Evolutionary conservation across 2,797 vertebrate genomes (phyloP), one percentile per base, ranked within the genome.

Genomic region (Rallus crepitans): DNA sequence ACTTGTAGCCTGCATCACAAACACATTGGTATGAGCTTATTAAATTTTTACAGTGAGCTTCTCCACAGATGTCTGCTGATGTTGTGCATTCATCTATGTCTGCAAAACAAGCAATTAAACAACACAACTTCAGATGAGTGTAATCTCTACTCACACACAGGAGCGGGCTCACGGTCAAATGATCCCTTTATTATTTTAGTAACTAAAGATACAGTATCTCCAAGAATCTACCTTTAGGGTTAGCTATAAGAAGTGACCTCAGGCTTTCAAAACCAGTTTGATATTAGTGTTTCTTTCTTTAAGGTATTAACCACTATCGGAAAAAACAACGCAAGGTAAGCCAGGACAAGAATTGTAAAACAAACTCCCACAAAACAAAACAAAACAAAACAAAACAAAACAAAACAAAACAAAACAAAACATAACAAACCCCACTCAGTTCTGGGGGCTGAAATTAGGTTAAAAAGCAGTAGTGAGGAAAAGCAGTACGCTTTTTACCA

Each of bases 11-110:
- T 4, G 87, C 42, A 9, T 99, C 98, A 5, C 99, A 99, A 89
- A 98, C 83, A 95, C 99, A 99, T n/a, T 98, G 96, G 1, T 98
- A 99, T 9, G 98, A 97, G 66, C 99, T 99, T 0, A 98, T 77
- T 31, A 98, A 97, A 95, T 99, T 99, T 87, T 95, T 96, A 96
- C 99, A 99, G 0, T 6, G 97, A 0, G 99, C 99, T 24, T 98
- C 98, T 93, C 99, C 99, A 77, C 99, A 99, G 91, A 99, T 98
- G 6, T 69, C 93, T 7, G 92, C 30, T 82, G 96, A 47, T 94
- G 96, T 97, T 35, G 77, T 47, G 42, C 99, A 99, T 97, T 99
- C 99, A 8, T 99, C 89, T 87, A 99, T 93, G 91, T 99, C 99
- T 99, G 97, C 82, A 97, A 98, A 86, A 95, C 59, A 97, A 86